These are phyloP conservation scores for Muschampia plurimacula DNA, from an alignment of 2,888 invertebrate genomes.

Conservation along the genomic window DNA sequence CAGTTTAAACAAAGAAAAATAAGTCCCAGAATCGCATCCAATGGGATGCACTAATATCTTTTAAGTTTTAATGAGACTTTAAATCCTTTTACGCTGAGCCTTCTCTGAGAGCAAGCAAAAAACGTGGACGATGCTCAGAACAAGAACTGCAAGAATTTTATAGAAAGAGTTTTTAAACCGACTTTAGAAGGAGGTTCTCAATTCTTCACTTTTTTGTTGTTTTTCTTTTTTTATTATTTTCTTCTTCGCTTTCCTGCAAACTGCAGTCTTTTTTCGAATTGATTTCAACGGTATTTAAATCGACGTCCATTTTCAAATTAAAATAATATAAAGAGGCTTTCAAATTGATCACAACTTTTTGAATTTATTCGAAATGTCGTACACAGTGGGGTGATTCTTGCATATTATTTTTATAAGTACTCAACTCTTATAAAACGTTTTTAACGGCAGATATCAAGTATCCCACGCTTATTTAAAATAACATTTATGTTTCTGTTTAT, in stretches of 20 bases:
- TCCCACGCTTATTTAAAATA: too few relatives aligned
- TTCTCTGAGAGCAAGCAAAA: constrained; percentile 14
- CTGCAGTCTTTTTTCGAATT: not conserved
- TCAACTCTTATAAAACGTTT: too few relatives aligned
- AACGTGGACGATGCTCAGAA: not conserved
- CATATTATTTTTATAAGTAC: too few relatives aligned
- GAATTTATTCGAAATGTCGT: too few relatives aligned
- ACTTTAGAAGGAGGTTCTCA: not conserved
- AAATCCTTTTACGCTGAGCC: constrained; percentile 23
- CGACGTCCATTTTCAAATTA: not conserved
- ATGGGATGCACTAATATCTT: constrained; percentile 25
- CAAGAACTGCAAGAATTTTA: constrained; percentile 9
- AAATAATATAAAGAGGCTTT: not conserved
- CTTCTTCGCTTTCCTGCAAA: not conserved
- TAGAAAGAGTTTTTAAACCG: constrained; percentile 12
- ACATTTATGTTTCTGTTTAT: too few relatives aligned
- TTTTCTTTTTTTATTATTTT: not conserved
- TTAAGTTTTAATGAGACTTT: constrained; percentile 30
- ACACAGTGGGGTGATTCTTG: too few relatives aligned
- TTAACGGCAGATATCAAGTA: too few relatives aligned
- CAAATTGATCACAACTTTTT: not conserved
- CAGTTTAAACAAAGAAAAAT: not conserved
- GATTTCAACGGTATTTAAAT: not conserved
- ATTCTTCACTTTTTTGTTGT: not conserved
- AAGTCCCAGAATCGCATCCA: constrained; percentile 11